Base-by-base conservation (phyloP, 1,140 invertebrate genomes). In the Campodea augens region DNA sequence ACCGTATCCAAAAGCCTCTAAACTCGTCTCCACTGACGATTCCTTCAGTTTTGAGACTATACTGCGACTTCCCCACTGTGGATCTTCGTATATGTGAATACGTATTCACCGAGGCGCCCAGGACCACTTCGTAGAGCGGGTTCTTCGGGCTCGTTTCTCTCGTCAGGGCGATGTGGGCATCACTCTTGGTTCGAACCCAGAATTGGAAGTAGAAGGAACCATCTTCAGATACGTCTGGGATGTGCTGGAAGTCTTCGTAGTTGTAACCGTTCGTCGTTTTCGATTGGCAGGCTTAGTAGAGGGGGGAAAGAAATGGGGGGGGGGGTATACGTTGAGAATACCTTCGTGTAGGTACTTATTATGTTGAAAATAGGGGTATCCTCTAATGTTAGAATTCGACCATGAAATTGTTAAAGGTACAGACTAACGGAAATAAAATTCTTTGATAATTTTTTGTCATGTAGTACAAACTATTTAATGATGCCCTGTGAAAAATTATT, bases 101-200 rank as follows among this genome's bases (percentile, higher is more conserved):
- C 22, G 62, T 67, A 50, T 75, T 74, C 15, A 57, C 61, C 15
- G 71, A 71, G 2, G 69, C 72, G 18, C 73, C 73, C 2, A 75
- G 62, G 24, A 74, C 73, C 20, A 75, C 67, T 61, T 75, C 72
- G 56, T 75, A 75, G 10, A 71, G 24, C 10, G 21, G 48, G 7
- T 55, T 50, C 10, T 50, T 49, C 5, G 68, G 58, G 18, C 54
- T 50, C 1, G 56, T 44, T 0, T 60, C 57, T 3, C 65, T 53
- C 0, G 72, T 65, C 13, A 76, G 52, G 5, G 74, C 50, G 42
- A 76, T 69, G 49, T 75, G 73, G 4, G 71, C 72, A 49, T 76
- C 69, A 49, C 68, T 71, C 0, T 55, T 47, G 0, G 68, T 72
- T 45, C 69, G 60, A 24, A 75, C 71, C 0, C 66, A 63, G 24